A percentile compares a stretch with the other conserved stretches of the same genome.
These are phyloP conservation scores for Neodiprion lecontei DNA, from an alignment of 1,140 invertebrate species.

Conservation along the genomic window DNA sequence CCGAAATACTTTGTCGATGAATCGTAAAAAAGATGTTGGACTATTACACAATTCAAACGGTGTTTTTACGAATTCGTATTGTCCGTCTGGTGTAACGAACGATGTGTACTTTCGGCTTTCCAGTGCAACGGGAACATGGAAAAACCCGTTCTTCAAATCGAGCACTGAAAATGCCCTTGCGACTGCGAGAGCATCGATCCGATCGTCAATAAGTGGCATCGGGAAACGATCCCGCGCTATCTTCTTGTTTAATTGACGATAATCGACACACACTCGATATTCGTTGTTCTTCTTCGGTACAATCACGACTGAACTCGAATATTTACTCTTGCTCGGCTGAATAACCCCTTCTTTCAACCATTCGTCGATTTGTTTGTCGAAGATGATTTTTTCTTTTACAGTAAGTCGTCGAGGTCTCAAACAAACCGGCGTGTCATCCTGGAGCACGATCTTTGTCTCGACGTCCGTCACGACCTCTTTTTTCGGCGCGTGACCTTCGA, in stretches of 20 bases:
- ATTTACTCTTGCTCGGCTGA: slow-evolving; percentile 44
- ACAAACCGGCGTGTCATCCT: slow-evolving; percentile 12
- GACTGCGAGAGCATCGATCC: slow-evolving; percentile 49
- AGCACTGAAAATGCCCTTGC: slow-evolving; percentile 44
- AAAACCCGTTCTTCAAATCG: slow-evolving; percentile 39
- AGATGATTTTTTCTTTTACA: slow-evolving; percentile 8
- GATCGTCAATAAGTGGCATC: slow-evolving; percentile 35
- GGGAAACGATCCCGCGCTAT: slow-evolving; percentile 18
- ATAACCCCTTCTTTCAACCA: slow-evolving; percentile 38
- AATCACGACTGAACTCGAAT: slow-evolving; percentile 53
- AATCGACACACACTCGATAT: slow-evolving; percentile 46
- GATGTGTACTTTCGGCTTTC: slow-evolving; percentile 45
- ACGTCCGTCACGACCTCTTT: slow-evolving; percentile 14
- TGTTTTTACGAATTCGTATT: slow-evolving; percentile 42
- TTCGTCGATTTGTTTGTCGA: slow-evolving; percentile 37
- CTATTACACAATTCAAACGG: slow-evolving; percentile 48
- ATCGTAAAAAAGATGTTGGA: slow-evolving; percentile 40
- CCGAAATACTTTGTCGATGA: slow-evolving; percentile 42
- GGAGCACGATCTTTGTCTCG: slow-evolving; percentile 26
- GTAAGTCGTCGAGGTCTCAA: slow-evolving; percentile 20
- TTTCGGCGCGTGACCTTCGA: slow-evolving; percentile 13
- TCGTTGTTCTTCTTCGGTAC: slow-evolving; percentile 58
- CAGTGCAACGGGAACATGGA: slow-evolving; percentile 44
- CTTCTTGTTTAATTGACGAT: slow-evolving; percentile 19
- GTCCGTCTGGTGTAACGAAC: slow-evolving; percentile 40